Conservation (phyloP, 2,113 vertebrate species). For the Callipepla squamata region DNA sequence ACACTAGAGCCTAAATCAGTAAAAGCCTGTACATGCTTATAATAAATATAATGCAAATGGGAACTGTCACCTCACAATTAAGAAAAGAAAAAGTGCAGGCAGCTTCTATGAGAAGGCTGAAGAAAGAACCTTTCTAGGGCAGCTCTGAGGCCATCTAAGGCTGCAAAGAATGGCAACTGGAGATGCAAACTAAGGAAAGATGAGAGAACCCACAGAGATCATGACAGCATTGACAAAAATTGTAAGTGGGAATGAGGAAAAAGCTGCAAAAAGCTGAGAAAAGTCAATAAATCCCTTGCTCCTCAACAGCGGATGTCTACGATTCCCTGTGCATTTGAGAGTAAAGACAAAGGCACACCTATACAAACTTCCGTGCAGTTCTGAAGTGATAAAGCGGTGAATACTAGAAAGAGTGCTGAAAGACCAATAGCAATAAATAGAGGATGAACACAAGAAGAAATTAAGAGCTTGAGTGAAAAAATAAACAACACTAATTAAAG, state of each 20-base stretch:
- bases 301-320: neutral
- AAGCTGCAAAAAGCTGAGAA: neutral
- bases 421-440: neutral
- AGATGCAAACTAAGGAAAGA: neutral
- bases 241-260: neutral
- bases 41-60: neutral
- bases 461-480: neutral
- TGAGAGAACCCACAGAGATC: neutral
- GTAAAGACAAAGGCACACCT: neutral
- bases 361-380: neutral
- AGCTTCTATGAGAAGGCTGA: neutral
- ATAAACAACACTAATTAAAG: constrained; percentile 13
- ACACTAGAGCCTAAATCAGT: neutral
- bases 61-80: neutral
- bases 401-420: neutral
- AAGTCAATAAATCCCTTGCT: neutral
- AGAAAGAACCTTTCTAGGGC: neutral
- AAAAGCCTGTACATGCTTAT: neutral
- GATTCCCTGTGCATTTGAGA: neutral
- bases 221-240: neutral
- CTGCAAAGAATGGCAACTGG: fast-evolving
- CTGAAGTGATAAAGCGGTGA: neutral
- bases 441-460: neutral
- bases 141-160: neutral
- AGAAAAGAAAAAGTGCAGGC: neutral